Evolutionary conservation across 2,888 invertebrate species (phyloP).

Genomic region (Folsomia manolachei): DNA sequence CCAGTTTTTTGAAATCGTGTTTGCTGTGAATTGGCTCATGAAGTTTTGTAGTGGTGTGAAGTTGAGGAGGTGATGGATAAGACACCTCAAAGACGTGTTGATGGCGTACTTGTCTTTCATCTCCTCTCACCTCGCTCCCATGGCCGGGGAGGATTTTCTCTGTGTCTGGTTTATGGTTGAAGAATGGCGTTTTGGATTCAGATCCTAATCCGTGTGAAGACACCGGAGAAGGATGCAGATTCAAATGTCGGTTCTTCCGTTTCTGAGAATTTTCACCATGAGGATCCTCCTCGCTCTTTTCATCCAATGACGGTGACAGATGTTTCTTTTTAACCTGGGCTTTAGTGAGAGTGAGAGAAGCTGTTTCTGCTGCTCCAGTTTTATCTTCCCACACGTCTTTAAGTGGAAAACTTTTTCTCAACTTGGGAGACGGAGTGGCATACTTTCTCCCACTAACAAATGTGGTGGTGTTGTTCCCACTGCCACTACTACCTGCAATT

Average conservation of each 20-base stretch:
- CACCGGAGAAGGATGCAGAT: not conserved
- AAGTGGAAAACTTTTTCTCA: not conserved
- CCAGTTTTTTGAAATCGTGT: slow-evolving; percentile 47
- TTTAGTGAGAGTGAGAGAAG: not conserved
- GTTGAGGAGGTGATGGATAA: too few species aligned
- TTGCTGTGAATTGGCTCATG: slow-evolving; percentile 13
- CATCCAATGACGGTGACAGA: not conserved
- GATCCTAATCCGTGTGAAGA: not conserved
- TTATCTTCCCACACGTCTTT: not conserved
- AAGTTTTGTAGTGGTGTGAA: not conserved
- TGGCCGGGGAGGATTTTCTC: not conserved
- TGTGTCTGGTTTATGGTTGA: not conserved
- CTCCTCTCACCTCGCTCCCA: not conserved
- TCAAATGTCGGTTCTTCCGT: not conserved
- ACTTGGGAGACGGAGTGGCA: slow-evolving; percentile 23
- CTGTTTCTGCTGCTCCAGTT: not conserved
- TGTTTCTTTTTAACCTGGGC: not conserved
- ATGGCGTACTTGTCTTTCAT: not conserved
- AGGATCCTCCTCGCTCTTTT: not conserved
- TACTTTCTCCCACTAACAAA: slow-evolving; percentile 22
- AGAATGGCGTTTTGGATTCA: not conserved
- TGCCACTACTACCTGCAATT: slow-evolving; percentile 9
- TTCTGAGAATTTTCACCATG: too few species aligned
- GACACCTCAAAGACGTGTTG: too few species aligned
- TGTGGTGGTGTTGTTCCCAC: not conserved